Evolutionary conservation across 2,113 vertebrate species (phyloP), one percentile per base, ranked within the genome.

Genomic region (Mellivora capensis): DNA sequence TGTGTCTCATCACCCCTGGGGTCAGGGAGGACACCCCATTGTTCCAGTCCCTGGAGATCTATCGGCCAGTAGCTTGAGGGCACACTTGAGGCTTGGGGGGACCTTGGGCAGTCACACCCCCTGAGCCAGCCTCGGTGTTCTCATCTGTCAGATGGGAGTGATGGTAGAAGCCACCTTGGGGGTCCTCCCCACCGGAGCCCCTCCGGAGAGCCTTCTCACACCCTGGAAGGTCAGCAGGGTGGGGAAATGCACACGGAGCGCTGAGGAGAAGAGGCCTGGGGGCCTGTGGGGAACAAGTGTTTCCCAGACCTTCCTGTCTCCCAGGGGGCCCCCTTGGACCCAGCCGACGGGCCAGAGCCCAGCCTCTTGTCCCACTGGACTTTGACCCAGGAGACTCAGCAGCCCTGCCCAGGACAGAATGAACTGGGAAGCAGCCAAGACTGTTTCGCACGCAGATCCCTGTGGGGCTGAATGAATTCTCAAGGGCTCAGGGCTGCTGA

Each of bases 141-240:
- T 42, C 12, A 0, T 72, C 76, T 62, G 20, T 87, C 3, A 14
- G 4, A 14, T 57, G 57, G 74, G 57, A 52, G 8, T 21, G 31
- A 44, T 2, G 0, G 7, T 3, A 62, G 71, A 17, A 0, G 7
- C 23, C 13, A 34, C 57, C 52, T 34, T 12, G 6, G 49, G 23
- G 64, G 64, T 67, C 62, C 80, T 69, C 39, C 47, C 15, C 31
- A 9, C 67, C 34, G 9, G 13, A 4, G 4, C 2, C 4, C 31
- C 11, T 67, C 21, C 57, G 29, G 9, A 8, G 44, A 6, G 13
- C 49, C 37, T 11, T 44, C 15, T 25, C 21, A 4, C 23, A 17
- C 34, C 67, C 25, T 1, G 1, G 49, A 39, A 87, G 57, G 64
- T n/a, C 4, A 21, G 49, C 42, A 39, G 44, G 86, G 37, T 17